These are phyloP conservation scores for Phenganax stokvisi DNA, from an alignment of 92 coral and sea anemone species.

Conservation along the genomic window DNA sequence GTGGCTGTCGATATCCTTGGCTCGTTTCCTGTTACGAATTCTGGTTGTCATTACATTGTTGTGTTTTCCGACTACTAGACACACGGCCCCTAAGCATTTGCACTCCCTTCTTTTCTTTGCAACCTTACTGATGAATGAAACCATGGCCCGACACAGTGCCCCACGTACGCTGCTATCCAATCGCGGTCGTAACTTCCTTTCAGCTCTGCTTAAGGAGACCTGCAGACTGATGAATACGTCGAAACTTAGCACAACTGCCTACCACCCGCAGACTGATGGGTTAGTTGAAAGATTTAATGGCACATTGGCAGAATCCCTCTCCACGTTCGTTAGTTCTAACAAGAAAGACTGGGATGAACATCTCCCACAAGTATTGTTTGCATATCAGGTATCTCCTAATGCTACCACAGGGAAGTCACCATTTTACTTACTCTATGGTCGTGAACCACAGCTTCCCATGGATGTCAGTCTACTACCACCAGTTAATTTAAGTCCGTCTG, in stretches of 20 bases:
- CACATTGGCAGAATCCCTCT: constrained; percentile 39
- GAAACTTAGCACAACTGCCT: constrained; percentile 17
- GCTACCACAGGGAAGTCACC: constrained; percentile 51
- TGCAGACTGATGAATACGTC: not conserved
- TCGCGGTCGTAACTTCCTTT: not conserved
- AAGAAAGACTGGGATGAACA: constrained; percentile 56
- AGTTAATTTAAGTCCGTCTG: constrained; percentile 33
- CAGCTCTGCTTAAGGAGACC: not conserved
- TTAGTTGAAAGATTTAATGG: constrained; percentile 44
- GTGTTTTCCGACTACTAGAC: constrained; percentile 52
- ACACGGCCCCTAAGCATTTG: constrained; percentile 59
- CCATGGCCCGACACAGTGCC: constrained; percentile 43
- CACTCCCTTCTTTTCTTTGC: constrained; percentile 41
- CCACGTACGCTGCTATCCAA: constrained; percentile 21
- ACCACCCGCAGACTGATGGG: constrained; percentile 52
- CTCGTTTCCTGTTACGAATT: constrained; percentile 43
- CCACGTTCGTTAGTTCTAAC: constrained; percentile 42
- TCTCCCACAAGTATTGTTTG: constrained; percentile 48
- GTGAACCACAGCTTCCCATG: constrained; percentile 49
- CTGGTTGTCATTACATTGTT: constrained; percentile 48
- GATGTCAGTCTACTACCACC: constrained; percentile 47
- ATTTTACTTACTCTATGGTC: constrained; percentile 49
- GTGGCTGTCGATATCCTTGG: constrained; percentile 52
- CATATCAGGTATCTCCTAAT: constrained; percentile 43
- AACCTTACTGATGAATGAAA: constrained; percentile 27